A percentile compares a stretch with the other conserved stretches of the same genome.
Evolutionary conservation across 2,797 vertebrate genomes (phyloP).

Genomic region (Gastrophryne carolinensis): DNA sequence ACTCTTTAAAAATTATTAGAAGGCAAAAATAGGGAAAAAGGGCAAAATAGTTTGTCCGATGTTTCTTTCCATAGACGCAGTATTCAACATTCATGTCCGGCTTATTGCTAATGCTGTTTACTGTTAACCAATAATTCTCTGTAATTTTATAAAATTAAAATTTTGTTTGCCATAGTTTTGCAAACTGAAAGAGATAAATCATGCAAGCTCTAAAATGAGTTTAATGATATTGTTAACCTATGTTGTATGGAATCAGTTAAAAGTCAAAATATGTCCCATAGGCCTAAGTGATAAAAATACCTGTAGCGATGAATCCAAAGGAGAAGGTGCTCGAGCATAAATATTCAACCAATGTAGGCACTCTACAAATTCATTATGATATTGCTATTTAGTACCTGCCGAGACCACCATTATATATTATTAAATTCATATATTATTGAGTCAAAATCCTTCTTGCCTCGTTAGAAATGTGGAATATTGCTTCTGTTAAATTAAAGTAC

Average conservation of each 20-base stretch:
- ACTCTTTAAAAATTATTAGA: too few relatives aligned
- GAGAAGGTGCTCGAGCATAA: background rate
- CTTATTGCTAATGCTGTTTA: too few relatives aligned
- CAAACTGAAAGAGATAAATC: too few relatives aligned
- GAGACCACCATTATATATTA: constrained; percentile 75
- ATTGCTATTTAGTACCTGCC: constrained; percentile 74
- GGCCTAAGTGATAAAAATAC: background rate
- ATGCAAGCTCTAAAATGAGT: too few relatives aligned
- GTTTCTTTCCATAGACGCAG: too few relatives aligned
- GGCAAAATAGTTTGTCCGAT: too few relatives aligned
- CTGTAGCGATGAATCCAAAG: background rate
- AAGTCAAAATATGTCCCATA: background rate
- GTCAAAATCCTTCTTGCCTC: constrained; percentile 72
- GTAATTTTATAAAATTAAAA: too few relatives aligned
- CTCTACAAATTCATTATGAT: constrained; percentile 65
- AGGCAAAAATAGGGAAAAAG: too few relatives aligned
- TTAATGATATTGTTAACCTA: too few relatives aligned
- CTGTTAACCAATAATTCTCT: too few relatives aligned
- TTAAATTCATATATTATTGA: constrained; percentile 83
- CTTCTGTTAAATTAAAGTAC: constrained; percentile 76
- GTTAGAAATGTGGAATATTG: constrained; percentile 76
- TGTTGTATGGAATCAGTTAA: background rate
- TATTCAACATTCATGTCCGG: too few relatives aligned
- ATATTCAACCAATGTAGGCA: constrained; percentile 3
- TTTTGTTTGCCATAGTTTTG: too few relatives aligned